phyloP scores from a whole-genome alignment of 2,797 vertebrate species.

The Limnodromus scolopaceus region DNA sequence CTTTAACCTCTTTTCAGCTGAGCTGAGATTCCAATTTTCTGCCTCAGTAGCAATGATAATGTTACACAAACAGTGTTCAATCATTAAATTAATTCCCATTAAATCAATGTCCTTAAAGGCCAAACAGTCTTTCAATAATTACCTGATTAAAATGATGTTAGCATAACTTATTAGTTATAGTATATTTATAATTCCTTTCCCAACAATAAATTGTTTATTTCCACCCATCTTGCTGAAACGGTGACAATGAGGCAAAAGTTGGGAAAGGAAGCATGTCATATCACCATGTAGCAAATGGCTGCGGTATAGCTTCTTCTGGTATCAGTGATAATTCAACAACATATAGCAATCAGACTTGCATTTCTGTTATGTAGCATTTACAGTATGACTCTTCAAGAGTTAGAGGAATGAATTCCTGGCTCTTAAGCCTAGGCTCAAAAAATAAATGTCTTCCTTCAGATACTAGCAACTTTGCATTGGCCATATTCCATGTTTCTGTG shows the following conservation, averaged over 20 bases:
- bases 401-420: neutral
- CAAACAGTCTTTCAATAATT: slow-evolving; percentile 70
- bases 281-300: neutral
- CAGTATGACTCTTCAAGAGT: neutral
- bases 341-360: neutral
- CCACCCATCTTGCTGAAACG: neutral
- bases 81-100: slow-evolving; percentile 76
- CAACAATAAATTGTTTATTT: neutral
- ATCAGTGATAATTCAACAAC: neutral
- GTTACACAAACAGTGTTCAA: slow-evolving; percentile 70
- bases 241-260: neutral
- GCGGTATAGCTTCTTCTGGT: neutral
- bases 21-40: slow-evolving; percentile 76
- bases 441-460: neutral
- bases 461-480: neutral
- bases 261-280: neutral
- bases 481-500: neutral
- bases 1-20: slow-evolving; percentile 55
- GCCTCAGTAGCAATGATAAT: slow-evolving; percentile 71
- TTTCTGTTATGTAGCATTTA: neutral
- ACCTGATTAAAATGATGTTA: slow-evolving; percentile 65
- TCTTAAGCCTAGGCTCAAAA: neutral
- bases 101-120: slow-evolving; percentile 76
- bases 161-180: slow-evolving; percentile 50
- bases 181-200: slow-evolving; percentile 39